These are phyloP conservation scores for Xerus inauris DNA, from an alignment of 2,113 vertebrate species.

Conservation along the genomic window DNA sequence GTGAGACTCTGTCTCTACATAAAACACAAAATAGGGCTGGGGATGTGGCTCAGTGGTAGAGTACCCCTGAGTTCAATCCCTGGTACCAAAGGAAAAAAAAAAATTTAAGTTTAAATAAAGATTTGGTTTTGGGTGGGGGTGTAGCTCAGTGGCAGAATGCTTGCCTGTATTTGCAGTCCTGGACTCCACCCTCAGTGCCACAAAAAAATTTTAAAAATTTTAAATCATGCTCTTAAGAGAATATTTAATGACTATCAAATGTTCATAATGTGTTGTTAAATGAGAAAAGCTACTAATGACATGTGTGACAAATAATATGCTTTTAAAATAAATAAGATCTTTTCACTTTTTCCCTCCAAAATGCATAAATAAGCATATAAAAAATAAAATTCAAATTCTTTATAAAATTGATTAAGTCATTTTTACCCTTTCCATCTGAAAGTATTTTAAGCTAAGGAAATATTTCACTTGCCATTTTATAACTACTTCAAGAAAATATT, in stretches of 20 bases:
- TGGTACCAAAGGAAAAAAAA: no score
- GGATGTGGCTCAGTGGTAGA: no score
- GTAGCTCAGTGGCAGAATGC: background rate
- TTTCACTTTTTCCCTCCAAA: background rate
- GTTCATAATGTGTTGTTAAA: background rate
- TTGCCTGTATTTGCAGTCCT: no score
- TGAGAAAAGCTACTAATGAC: slow-evolving; percentile 1
- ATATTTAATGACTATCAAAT: slow-evolving; percentile 27
- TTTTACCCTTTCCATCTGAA: background rate
- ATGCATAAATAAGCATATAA: background rate
- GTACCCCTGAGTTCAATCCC: no score
- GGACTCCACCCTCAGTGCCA: background rate
- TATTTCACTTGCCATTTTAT: background rate
- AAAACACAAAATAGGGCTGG: no score
- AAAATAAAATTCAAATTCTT: slow-evolving; percentile 13
- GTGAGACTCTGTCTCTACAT: no score
- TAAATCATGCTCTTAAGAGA: background rate
- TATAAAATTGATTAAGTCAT: slow-evolving; percentile 13
- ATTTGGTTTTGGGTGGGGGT: background rate
- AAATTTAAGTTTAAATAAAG: background rate
- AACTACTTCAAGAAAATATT: slow-evolving; percentile 16
- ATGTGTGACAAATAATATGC: background rate
- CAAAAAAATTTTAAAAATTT: background rate
- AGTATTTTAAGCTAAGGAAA: background rate
- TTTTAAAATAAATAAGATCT: background rate